Conservation (phyloP, 2,113 vertebrate genomes). For the Melospiza melodia region DNA sequence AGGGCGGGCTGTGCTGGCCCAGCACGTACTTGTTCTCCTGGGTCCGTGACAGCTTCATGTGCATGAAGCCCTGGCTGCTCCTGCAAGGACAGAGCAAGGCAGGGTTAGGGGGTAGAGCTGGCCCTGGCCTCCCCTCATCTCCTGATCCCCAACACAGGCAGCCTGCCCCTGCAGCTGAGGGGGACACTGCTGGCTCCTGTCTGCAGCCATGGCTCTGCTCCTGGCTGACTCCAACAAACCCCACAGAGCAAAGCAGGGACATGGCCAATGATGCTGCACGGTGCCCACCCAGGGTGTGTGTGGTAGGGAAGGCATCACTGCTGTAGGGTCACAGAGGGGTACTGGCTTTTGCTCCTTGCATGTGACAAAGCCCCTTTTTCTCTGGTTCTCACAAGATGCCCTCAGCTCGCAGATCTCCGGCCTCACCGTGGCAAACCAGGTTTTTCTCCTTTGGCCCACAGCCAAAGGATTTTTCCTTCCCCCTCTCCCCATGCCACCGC, state of each 20-base stretch:
- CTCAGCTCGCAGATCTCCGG: not conserved
- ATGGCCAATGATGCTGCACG: accelerated
- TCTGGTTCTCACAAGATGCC: not conserved
- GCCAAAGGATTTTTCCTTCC: not conserved
- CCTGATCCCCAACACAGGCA: accelerated
- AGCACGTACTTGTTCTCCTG: constrained; percentile 96
- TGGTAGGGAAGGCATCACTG: not conserved
- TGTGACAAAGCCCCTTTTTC: not conserved
- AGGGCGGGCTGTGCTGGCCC: constrained; percentile 96
- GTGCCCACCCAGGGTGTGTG: accelerated
- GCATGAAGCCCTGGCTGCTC: constrained; percentile 99
- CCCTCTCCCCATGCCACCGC: accelerated
- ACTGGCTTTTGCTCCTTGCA: not conserved
- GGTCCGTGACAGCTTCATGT: constrained; percentile 95
- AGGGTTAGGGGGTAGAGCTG: not conserved
- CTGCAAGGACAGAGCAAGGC: constrained; percentile 68
- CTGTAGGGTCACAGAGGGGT: accelerated
- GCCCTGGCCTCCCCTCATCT: not conserved
- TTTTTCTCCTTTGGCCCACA: not conserved
- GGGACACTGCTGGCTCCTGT: not conserved
- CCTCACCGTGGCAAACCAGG: not conserved
- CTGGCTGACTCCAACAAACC: not conserved
- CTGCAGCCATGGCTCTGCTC: accelerated
- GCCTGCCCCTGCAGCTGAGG: not conserved
- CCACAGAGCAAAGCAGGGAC: not conserved